These are phyloP conservation scores for Xyrauchen texanus DNA, from an alignment of 2,113 vertebrate species.

Conservation along the genomic window DNA sequence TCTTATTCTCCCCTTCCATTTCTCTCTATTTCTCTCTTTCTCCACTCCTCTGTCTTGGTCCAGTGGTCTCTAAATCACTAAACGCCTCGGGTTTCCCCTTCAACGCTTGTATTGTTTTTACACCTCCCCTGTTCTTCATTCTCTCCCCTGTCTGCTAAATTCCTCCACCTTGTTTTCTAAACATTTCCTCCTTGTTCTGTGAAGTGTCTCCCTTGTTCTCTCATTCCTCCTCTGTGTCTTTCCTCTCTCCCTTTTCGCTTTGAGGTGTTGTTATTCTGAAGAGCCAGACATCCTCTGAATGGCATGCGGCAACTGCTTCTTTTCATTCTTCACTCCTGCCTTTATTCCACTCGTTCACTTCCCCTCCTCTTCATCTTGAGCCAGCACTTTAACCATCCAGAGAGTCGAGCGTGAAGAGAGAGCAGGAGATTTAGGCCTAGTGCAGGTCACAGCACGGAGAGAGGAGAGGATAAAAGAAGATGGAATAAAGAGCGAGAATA, in stretches of 20 bases:
- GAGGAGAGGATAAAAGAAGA: background rate
- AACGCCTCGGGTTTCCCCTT: slow-evolving; percentile 37
- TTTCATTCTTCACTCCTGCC: slow-evolving; percentile 48
- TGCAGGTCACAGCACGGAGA: slow-evolving; percentile 8
- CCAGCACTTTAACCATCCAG: slow-evolving; percentile 46
- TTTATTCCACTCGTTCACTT: slow-evolving; percentile 43
- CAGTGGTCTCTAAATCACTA: slow-evolving; percentile 32
- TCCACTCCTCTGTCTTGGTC: background rate
- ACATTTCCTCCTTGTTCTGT: slow-evolving; percentile 45
- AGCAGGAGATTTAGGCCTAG: slow-evolving; percentile 30
- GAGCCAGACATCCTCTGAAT: slow-evolving; percentile 42
- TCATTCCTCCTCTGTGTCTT: slow-evolving; percentile 30
- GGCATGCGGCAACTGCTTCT: slow-evolving; percentile 45
- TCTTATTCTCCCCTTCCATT: background rate
- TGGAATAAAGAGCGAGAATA: background rate
- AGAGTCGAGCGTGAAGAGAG: slow-evolving; percentile 36
- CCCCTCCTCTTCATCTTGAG: slow-evolving; percentile 41
- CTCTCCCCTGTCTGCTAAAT: slow-evolving; percentile 14
- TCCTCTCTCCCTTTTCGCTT: slow-evolving; percentile 27
- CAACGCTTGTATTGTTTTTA: slow-evolving; percentile 26
- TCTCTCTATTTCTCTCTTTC: slow-evolving; percentile 7
- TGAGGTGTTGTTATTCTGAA: slow-evolving; percentile 47
- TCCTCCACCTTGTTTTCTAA: slow-evolving; percentile 45
- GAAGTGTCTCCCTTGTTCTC: slow-evolving; percentile 43
- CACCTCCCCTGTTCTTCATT: slow-evolving; percentile 33